A percentile compares a stretch with the other conserved stretches of the same genome.
Conservation (phyloP, 2,797 vertebrate genomes). For the Sebastes trivittatus region DNA sequence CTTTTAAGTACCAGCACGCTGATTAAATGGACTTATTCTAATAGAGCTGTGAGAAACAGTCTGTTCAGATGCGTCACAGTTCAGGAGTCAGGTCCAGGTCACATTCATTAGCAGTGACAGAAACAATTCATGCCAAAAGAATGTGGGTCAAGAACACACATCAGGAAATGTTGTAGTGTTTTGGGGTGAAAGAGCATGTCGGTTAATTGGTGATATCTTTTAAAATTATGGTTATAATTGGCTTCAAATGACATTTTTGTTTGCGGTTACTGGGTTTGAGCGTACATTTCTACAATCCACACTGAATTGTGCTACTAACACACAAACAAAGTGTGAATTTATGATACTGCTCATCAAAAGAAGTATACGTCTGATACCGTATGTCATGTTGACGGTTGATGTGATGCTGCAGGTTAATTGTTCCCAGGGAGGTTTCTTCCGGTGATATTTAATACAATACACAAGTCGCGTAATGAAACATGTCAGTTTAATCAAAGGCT, state of each 20-base stretch:
- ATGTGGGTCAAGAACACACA: conserved; percentile 18
- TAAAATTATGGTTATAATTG: background rate
- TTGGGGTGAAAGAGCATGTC: background rate
- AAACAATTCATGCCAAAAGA: conserved; percentile 30
- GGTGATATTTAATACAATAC: background rate
- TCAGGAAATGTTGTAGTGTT: background rate
- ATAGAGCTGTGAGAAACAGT: background rate
- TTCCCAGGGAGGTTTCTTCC: background rate
- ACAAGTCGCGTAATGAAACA: background rate
- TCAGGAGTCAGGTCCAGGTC: conserved; percentile 23
- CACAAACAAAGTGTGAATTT: background rate
- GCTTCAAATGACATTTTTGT: conserved; percentile 1
- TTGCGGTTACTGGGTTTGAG: background rate
- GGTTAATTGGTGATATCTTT: conserved; percentile 15
- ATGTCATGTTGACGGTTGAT: background rate
- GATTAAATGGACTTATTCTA: background rate
- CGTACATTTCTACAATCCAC: background rate
- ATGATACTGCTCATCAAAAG: background rate
- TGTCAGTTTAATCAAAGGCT: background rate
- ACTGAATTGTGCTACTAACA: background rate
- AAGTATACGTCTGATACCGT: background rate
- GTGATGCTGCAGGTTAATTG: conserved; percentile 12
- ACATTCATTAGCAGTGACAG: conserved; percentile 26
- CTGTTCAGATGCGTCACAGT: background rate
- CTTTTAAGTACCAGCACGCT: background rate